Conservation (phyloP, 2,113 vertebrate species). For the Passer montanus region DNA sequence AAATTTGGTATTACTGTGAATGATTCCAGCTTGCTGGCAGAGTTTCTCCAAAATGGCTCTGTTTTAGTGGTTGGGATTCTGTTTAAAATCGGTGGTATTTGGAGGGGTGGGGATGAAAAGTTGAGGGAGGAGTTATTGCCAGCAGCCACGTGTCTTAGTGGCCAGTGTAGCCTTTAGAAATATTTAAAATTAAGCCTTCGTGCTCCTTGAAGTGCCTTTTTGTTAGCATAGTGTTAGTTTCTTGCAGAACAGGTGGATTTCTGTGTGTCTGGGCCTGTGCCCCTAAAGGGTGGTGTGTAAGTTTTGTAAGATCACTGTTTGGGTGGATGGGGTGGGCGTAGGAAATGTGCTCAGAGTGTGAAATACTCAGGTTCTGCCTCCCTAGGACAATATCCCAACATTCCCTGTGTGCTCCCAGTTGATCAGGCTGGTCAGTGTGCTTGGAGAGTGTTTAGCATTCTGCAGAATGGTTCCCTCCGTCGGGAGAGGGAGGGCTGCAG, state of each 20-base stretch:
- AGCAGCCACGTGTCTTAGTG: neutral
- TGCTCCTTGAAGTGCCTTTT: neutral
- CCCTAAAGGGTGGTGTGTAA: neutral
- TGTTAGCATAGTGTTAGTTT: neutral
- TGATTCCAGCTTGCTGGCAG: rapidly evolving
- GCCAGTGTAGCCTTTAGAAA: neutral
- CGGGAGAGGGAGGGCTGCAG: neutral
- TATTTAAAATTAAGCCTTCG: neutral
- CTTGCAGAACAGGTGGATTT: neutral
- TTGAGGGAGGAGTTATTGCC: neutral
- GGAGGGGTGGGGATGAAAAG: neutral
- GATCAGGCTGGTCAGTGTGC: neutral
- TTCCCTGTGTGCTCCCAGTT: neutral
- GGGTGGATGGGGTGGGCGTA: rapidly evolving
- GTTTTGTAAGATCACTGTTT: neutral
- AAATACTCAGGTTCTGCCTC: neutral
- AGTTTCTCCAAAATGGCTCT: neutral
- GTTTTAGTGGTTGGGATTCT: neutral
- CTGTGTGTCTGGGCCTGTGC: neutral
- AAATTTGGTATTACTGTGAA: rapidly evolving
- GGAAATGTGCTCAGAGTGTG: neutral
- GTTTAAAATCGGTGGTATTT: rapidly evolving
- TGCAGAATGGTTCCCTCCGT: neutral
- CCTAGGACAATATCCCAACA: neutral
- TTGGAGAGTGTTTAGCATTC: neutral